Conservation (phyloP, 2,113 vertebrate genomes). For the Sterna hirundo region DNA sequence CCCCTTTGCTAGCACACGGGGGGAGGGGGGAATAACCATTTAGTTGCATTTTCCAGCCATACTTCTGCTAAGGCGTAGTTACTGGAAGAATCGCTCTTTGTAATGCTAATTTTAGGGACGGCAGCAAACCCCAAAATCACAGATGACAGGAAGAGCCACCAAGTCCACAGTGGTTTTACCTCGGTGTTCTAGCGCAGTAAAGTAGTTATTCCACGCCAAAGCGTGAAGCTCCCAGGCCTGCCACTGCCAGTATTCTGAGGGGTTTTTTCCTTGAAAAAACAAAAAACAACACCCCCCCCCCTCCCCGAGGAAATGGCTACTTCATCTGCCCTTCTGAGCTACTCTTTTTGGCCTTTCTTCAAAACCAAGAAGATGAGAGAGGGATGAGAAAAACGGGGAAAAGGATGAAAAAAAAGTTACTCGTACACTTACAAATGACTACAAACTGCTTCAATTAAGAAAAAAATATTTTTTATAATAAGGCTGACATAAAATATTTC, state of each 20-base stretch:
- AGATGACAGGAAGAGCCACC: neutral
- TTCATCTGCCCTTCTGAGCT: neutral
- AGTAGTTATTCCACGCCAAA: neutral
- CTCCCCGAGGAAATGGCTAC: neutral
- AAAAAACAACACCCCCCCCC: neutral
- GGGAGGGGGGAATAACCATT: neutral
- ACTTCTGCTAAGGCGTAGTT: neutral
- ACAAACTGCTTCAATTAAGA: neutral
- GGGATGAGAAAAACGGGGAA: neutral
- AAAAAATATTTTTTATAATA: neutral
- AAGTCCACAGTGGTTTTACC: neutral
- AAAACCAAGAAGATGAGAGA: neutral
- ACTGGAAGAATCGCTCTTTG: neutral
- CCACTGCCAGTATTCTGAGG: neutral
- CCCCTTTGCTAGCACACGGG: fast-evolving
- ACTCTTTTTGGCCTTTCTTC: neutral
- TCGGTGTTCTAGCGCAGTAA: neutral
- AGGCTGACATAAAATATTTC: neutral
- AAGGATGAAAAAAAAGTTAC: neutral
- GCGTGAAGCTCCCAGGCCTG: neutral
- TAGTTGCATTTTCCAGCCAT: neutral
- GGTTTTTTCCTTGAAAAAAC: neutral
- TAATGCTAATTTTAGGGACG: neutral
- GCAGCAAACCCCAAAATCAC: neutral
- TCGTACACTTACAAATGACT: neutral